These are phyloP conservation scores for Chaetops frenatus DNA, from an alignment of 2,113 vertebrate genomes.

Conservation along the genomic window DNA sequence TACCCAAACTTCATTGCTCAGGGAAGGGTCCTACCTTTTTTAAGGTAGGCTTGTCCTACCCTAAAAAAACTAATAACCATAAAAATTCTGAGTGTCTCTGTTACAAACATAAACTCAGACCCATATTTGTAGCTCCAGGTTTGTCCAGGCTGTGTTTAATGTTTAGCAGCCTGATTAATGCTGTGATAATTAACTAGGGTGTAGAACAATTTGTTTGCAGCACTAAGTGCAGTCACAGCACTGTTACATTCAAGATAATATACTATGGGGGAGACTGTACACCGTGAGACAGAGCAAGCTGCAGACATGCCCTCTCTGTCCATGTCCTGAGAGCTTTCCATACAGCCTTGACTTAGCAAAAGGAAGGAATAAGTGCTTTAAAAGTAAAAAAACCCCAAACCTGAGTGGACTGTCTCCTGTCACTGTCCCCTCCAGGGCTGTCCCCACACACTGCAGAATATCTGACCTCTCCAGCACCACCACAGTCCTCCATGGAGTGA, in stretches of 20 bases:
- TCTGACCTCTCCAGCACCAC: background rate
- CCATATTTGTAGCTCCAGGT: background rate
- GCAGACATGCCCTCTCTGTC: background rate
- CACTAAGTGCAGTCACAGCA: background rate
- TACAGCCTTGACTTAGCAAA: background rate
- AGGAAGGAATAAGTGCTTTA: background rate
- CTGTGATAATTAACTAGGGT: conserved; percentile 47
- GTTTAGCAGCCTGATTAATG: conserved; percentile 58
- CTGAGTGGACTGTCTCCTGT: background rate
- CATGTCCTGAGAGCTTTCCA: background rate
- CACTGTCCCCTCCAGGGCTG: background rate
- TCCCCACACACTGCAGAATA: background rate
- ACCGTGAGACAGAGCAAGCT: background rate
- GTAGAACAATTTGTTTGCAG: conserved; percentile 44
- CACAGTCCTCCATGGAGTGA: background rate
- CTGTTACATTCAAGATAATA: conserved; percentile 32
- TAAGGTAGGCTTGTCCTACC: background rate
- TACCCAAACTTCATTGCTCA: rapidly evolving
- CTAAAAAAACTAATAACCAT: background rate
- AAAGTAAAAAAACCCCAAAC: background rate
- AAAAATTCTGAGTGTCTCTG: background rate
- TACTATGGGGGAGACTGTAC: background rate
- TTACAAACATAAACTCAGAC: background rate
- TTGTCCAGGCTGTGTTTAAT: background rate
- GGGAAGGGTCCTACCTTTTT: background rate